phyloP scores from a whole-genome alignment of 1,140 invertebrate species.

The Drosophila busckii region DNA sequence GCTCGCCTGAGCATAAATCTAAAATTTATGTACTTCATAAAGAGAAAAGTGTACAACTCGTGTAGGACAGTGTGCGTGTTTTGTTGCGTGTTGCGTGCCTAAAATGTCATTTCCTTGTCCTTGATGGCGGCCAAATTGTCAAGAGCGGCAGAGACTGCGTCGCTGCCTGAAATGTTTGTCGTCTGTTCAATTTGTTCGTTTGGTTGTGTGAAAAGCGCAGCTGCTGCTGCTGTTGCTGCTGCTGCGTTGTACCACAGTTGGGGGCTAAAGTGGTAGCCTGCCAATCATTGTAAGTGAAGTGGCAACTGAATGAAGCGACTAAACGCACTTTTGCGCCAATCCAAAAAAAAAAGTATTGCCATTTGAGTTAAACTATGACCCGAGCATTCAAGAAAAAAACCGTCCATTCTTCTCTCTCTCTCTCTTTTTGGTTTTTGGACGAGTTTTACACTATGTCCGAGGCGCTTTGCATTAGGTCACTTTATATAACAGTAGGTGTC shows the following conservation, averaged over 20 bases:
- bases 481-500: no score
- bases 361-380: slow-evolving; percentile 73
- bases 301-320: slow-evolving; percentile 28
- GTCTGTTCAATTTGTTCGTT: not conserved
- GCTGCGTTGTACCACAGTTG: slow-evolving; percentile 23
- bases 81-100: slow-evolving; percentile 53
- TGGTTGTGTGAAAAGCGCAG: slow-evolving; percentile 61
- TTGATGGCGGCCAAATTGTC: slow-evolving; percentile 68
- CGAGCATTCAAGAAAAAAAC: slow-evolving; percentile 68
- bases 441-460: no score
- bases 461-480: no score
- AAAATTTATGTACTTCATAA: no score
- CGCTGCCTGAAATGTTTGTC: not conserved
- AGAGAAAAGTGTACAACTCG: no score
- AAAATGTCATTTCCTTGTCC: slow-evolving; percentile 64
- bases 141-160: slow-evolving; percentile 44
- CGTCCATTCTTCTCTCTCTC: not conserved
- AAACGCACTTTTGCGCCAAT: slow-evolving; percentile 40
- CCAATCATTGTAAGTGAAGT: slow-evolving; percentile 70
- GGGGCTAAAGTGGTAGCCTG: slow-evolving; percentile 42
- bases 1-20: no score
- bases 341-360: no score
- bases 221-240: slow-evolving; percentile 21
- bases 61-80: slow-evolving; percentile 8
- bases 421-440: slow-evolving; percentile 36